phyloP scores from a whole-genome alignment of 2,797 vertebrate species.

The Rhinichthys osculus region DNA sequence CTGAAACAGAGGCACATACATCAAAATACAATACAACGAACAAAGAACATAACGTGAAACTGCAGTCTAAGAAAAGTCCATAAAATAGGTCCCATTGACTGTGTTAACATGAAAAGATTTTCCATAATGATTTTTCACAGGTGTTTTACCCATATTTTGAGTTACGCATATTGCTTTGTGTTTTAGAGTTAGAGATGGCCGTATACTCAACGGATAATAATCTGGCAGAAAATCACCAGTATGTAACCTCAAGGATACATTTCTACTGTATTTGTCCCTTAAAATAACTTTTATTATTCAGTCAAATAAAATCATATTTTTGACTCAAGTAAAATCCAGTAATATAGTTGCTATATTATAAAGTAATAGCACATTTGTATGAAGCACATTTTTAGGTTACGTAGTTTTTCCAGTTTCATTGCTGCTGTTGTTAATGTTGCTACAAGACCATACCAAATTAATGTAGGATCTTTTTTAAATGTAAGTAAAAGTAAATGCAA shows the following conservation, averaged over 20 bases:
- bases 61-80: not conserved
- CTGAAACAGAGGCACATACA: slow-evolving; percentile 68
- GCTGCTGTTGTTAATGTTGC: not conserved
- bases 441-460: not conserved
- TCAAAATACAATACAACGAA: not conserved
- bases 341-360: too few relatives aligned
- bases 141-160: too few relatives aligned
- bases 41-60: not conserved
- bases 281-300: too few relatives aligned
- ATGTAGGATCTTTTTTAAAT: not conserved
- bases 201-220: not conserved
- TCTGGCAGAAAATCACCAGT: too few relatives aligned
- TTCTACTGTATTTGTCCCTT: not conserved
- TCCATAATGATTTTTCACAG: too few relatives aligned
- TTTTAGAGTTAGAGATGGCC: not conserved
- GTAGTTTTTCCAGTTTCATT: not conserved
- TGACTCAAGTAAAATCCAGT: too few relatives aligned
- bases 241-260: not conserved
- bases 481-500: too few relatives aligned
- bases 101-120: not conserved
- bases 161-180: too few relatives aligned
- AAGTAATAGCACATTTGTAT: too few relatives aligned
- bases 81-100: not conserved
- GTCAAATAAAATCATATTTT: too few relatives aligned
- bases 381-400: too few relatives aligned